These are phyloP conservation scores for Montipora sp. DNA, from an alignment of 64 coral and sea anemone species.

Conservation along the genomic window DNA sequence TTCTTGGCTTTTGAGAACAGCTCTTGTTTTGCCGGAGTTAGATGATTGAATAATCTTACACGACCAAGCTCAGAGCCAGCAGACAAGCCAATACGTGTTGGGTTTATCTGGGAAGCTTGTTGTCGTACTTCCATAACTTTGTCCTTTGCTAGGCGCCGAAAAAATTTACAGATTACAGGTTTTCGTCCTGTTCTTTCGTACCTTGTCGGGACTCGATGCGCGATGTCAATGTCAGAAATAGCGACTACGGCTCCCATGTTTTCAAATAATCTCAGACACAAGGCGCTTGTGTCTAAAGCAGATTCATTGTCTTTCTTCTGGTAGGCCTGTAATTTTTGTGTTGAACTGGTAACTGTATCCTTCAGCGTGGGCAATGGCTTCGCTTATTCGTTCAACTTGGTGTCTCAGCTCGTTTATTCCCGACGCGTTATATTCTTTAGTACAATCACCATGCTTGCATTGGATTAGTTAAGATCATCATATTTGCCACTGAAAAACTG, in stretches of 20 bases:
- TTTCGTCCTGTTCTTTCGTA: not conserved
- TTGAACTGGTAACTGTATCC: not conserved
- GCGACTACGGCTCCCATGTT: not conserved
- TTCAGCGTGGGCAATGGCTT: not conserved
- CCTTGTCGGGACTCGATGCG: constrained; percentile 40
- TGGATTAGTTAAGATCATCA: too few relatives aligned
- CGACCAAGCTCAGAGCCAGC: not conserved
- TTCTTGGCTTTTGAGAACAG: not conserved
- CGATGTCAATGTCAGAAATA: constrained; percentile 57
- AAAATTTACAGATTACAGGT: constrained; percentile 61
- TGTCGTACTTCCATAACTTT: constrained; percentile 22
- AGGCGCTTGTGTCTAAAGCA: not conserved
- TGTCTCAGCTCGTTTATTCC: too few relatives aligned
- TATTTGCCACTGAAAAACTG: too few relatives aligned
- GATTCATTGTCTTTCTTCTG: not conserved
- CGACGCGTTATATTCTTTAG: too few relatives aligned
- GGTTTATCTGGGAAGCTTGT: not conserved
- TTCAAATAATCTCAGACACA: not conserved
- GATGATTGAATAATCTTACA: constrained; percentile 5
- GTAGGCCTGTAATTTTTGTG: not conserved
- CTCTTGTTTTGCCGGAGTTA: not conserved
- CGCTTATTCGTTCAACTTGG: too few relatives aligned
- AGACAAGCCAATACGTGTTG: not conserved
- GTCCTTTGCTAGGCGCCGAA: constrained; percentile 40
- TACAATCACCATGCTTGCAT: too few relatives aligned